A percentile compares a stretch with the other conserved stretches of the same genome.
Conservation (phyloP, 2,797 vertebrate genomes). For the Pelobates cultripes region DNA sequence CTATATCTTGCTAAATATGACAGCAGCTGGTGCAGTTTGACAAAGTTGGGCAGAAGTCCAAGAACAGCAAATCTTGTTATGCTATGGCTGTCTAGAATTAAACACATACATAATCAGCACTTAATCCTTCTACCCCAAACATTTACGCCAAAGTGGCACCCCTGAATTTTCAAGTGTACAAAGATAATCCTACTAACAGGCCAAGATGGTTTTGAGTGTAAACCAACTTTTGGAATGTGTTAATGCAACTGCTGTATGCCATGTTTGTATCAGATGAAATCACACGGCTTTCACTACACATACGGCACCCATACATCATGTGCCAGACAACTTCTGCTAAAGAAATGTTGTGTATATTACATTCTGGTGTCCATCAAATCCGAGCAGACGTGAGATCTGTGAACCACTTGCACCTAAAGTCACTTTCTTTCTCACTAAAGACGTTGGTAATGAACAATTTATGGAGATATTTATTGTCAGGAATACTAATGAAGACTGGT, state of each 20-base stretch:
- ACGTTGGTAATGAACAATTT: no score
- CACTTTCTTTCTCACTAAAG: no score
- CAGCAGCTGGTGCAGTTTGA: constrained; percentile 48
- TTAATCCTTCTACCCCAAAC: constrained; percentile 52
- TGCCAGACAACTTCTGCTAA: not conserved
- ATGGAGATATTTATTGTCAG: no score
- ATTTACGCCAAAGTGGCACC: constrained; percentile 49
- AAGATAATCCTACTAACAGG: constrained; percentile 43
- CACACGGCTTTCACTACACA: not conserved
- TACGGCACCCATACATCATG: not conserved
- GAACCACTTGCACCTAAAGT: no score
- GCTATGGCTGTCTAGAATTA: constrained; percentile 39
- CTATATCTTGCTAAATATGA: constrained; percentile 52
- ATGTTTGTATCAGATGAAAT: not conserved
- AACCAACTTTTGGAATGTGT: constrained; percentile 42
- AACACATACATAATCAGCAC: constrained; percentile 45
- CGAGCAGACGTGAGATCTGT: no score
- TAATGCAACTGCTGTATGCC: constrained; percentile 17
- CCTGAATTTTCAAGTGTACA: constrained; percentile 36
- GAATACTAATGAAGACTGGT: no score
- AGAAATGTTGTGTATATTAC: not conserved
- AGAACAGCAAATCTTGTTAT: constrained; percentile 56
- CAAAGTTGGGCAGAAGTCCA: constrained; percentile 48
- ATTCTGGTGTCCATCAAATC: not conserved
- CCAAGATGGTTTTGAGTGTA: constrained; percentile 11